These are phyloP conservation scores for Sterrhoptilus dennistouni DNA, from an alignment of 2,113 vertebrate species.

Conservation along the genomic window DNA sequence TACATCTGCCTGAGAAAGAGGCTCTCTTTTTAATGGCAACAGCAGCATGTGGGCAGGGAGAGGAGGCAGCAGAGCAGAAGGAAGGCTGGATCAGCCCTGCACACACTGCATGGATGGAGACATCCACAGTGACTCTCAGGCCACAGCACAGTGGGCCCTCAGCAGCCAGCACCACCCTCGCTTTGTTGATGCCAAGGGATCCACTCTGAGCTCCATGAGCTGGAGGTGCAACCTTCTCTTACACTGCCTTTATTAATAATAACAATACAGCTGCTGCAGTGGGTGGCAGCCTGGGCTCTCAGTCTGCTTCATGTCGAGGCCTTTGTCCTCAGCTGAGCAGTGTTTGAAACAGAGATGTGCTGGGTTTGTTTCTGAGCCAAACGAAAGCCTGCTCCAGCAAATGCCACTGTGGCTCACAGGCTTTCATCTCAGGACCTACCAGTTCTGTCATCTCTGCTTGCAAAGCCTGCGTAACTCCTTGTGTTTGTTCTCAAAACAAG, in stretches of 20 bases:
- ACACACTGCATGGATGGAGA: background rate
- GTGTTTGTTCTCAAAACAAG: conserved; percentile 31
- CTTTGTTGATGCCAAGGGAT: background rate
- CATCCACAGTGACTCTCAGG: background rate
- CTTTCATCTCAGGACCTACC: background rate
- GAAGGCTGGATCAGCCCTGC: background rate
- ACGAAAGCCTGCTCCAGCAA: background rate
- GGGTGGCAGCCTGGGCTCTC: background rate
- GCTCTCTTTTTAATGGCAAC: background rate
- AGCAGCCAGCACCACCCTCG: background rate
- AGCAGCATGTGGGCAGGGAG: accelerated
- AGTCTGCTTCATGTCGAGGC: background rate
- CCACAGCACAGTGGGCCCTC: accelerated
- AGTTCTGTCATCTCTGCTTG: background rate
- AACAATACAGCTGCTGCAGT: background rate
- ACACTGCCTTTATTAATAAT: background rate
- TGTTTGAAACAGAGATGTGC: background rate
- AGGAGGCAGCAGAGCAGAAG: background rate
- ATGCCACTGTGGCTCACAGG: background rate
- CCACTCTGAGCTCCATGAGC: accelerated
- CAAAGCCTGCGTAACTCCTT: background rate
- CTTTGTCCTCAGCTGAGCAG: background rate
- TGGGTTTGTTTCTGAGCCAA: background rate
- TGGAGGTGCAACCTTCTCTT: background rate
- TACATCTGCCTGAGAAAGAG: accelerated